phyloP scores from a whole-genome alignment of 2,113 vertebrate species.

The Colistium nudipinnis region DNA sequence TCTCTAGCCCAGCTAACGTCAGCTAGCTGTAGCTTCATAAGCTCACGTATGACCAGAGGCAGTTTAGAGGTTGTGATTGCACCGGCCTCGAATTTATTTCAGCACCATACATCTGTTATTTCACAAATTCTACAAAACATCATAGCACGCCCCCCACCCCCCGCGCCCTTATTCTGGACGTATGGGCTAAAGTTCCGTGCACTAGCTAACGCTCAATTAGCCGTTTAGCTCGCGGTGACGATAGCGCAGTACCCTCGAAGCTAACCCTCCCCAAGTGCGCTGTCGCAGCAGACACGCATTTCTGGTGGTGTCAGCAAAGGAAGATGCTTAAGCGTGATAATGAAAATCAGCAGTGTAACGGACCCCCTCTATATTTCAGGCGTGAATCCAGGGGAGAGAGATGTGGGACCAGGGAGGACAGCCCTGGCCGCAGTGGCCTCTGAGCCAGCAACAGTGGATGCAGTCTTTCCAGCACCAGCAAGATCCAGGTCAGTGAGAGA shows the following conservation, averaged over 20 bases:
- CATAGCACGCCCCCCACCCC: too few species aligned
- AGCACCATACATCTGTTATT: background rate
- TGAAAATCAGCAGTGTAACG: background rate
- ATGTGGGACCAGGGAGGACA: constrained; percentile 99
- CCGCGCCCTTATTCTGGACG: too few species aligned
- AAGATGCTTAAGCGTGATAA: too few species aligned
- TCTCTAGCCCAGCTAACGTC: constrained; percentile 28
- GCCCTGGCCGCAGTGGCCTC: constrained; percentile 99
- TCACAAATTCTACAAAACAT: too few species aligned
- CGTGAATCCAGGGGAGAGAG: constrained; percentile 61
- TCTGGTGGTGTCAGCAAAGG: background rate
- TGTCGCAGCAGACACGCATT: background rate
- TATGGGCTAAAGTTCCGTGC: too few species aligned
- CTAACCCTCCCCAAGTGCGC: background rate
- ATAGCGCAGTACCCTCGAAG: constrained; percentile 3
- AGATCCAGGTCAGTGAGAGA: constrained; percentile 89
- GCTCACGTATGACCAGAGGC: constrained; percentile 7
- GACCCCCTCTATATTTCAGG: constrained; percentile 22
- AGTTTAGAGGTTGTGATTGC: background rate
- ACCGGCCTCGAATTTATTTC: background rate
- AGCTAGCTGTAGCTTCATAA: constrained; percentile 47
- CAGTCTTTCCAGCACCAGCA: constrained; percentile 99
- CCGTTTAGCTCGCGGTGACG: background rate
- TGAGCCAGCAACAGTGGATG: constrained; percentile 99
- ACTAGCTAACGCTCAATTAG: background rate